These are phyloP conservation scores for Acanthoscelides obtectus DNA, from an alignment of 2,888 invertebrate genomes.

Conservation along the genomic window DNA sequence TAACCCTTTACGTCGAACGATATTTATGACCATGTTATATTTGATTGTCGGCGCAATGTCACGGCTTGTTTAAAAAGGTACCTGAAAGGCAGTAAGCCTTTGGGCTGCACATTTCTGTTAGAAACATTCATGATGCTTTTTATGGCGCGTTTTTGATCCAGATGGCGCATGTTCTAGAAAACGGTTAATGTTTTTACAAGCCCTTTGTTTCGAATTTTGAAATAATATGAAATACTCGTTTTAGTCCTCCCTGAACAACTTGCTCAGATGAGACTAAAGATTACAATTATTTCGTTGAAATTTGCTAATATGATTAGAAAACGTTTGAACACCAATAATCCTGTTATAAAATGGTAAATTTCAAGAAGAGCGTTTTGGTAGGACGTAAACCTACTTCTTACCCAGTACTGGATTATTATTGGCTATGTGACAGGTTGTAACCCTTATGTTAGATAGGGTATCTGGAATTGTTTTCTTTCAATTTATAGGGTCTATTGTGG, in stretches of 20 bases:
- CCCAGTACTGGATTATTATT: neutral
- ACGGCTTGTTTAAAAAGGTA: neutral
- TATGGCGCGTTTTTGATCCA: neutral
- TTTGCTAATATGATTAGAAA: too few relatives aligned
- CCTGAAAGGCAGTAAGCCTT: slow-evolving; percentile 3
- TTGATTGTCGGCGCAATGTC: slow-evolving; percentile 8
- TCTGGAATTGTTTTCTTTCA: neutral
- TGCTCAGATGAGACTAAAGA: too few relatives aligned
- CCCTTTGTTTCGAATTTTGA: too few relatives aligned
- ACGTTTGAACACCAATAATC: too few relatives aligned
- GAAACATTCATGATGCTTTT: neutral
- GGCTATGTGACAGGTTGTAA: neutral
- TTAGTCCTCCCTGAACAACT: too few relatives aligned
- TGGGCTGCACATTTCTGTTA: neutral
- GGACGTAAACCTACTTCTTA: neutral
- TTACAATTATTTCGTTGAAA: too few relatives aligned
- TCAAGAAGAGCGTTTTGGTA: too few relatives aligned
- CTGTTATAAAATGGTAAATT: too few relatives aligned
- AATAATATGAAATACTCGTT: too few relatives aligned
- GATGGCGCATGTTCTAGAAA: neutral
- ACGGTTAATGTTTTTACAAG: too few relatives aligned
- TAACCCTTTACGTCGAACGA: slow-evolving; percentile 33
- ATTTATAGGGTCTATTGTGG: neutral
- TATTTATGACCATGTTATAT: slow-evolving; percentile 27
- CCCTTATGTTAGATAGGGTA: neutral